Base-by-base conservation (phyloP, 2,797 vertebrate species). In the Crenichthys baileyi region DNA sequence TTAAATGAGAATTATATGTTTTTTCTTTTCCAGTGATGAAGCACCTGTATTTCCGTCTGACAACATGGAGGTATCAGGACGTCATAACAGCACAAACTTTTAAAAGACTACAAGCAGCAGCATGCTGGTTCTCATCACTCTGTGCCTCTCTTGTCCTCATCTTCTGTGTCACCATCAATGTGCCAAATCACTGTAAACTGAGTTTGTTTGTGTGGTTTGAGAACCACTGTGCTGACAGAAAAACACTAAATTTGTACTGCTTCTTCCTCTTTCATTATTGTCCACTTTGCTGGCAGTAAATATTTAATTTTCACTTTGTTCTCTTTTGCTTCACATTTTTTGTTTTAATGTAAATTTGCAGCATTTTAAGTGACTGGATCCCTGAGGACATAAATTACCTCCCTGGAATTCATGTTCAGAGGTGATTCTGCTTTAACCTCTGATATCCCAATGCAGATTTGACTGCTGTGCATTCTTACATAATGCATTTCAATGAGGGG, bases 321-420 rank as follows among this genome's bases (percentile, higher is more conserved):
- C 36, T 73, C 4, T 61, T 63, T 53, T 75, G n/a, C 18, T 41
- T 44, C 48, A 41, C 75, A 8, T 6, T 26, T 16, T 77, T 58
- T 26, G 56, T 75, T 58, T 72, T 76, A 80, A 20, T 56, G 36
- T 29, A 81, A 63, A 79, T 74, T 71, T 77, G 82, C 0, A 79
- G 5, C 80, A 63, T 46, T 79, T 78, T 86, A 84, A 86, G 88
- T 11, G 85, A 90, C 89, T 92, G 91, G 91, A 83, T 88, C 91
- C 79, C 88, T 75, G 88, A 79, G 74, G 65, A 77, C 44, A 77
- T 0, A 50, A 51, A 77, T 13, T 74, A 8, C 77, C 24, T 73
- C n/a, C 18, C 68, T n/a, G 51, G 29, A 60, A 61, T 55, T 22
- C 3, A 22, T 24, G 63, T 41, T 39, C 73, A 70, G 2, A 11